Conservation (phyloP, 2,888 invertebrate genomes). For the Ariolimax columbianus region DNA sequence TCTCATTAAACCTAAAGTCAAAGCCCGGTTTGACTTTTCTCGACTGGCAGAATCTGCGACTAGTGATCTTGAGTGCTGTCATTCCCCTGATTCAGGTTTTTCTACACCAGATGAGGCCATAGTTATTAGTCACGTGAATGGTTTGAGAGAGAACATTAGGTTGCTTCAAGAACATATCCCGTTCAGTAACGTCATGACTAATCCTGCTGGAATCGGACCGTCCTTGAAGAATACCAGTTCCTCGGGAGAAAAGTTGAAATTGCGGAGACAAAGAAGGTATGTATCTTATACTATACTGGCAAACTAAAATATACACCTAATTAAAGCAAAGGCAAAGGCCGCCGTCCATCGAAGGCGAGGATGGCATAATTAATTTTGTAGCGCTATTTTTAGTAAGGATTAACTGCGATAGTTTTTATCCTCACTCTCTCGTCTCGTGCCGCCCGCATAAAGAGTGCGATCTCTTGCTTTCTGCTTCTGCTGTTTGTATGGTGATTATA, state of each 20-base stretch:
- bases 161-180: conserved; percentile 27
- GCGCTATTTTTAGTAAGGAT: no score
- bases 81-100: conserved; percentile 36
- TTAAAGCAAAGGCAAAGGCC: no score
- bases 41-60: conserved; percentile 56
- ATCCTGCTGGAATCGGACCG: neutral
- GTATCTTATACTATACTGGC: neutral
- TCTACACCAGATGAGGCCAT: conserved; percentile 29
- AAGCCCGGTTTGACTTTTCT: conserved; percentile 53
- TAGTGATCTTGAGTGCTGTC: conserved; percentile 51
- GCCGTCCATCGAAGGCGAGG: no score
- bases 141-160: conserved; percentile 35
- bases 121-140: conserved; percentile 43
- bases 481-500: no score
- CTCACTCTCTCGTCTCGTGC: no score
- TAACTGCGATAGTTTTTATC: no score
- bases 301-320: no score
- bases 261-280: conserved; percentile 48
- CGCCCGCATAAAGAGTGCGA: no score
- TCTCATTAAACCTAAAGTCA: conserved; percentile 18
- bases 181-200: conserved; percentile 15
- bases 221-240: neutral
- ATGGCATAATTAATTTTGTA: no score
- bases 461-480: no score
- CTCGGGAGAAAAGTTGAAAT: conserved; percentile 35